Percentiles rank a stretch among this genome's conserved stretches.
These are phyloP conservation scores for Manduca sexta DNA, from an alignment of 1,140 invertebrate genomes.

Conservation along the genomic window DNA sequence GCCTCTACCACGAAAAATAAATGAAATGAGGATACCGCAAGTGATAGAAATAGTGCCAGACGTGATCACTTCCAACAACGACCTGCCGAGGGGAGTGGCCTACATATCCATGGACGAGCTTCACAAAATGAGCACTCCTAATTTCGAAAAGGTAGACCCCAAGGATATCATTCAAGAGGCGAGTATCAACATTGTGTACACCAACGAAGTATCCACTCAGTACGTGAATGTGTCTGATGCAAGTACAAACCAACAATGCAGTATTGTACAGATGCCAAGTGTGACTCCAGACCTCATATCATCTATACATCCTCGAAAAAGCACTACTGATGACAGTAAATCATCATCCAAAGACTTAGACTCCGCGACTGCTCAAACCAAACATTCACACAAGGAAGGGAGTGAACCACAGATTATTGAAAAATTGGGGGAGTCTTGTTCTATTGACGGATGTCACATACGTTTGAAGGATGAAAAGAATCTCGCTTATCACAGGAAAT, in stretches of 20 bases:
- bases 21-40: slow-evolving; percentile 57
- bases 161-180: slow-evolving; percentile 67
- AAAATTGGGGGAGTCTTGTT: slow-evolving; percentile 34
- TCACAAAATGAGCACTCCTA: slow-evolving; percentile 63
- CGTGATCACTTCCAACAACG: slow-evolving; percentile 38
- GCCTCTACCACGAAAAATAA: slow-evolving; percentile 23
- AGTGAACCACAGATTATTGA: too few relatives aligned
- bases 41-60: slow-evolving; percentile 65
- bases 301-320: slow-evolving; percentile 39
- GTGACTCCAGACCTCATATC: slow-evolving; percentile 60
- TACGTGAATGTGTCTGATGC: slow-evolving; percentile 52
- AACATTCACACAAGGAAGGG: slow-evolving; percentile 12
- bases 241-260: slow-evolving; percentile 31
- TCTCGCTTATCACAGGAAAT: slow-evolving; percentile 74
- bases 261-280: slow-evolving; percentile 51
- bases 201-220: slow-evolving; percentile 49
- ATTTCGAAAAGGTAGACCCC: slow-evolving; percentile 63
- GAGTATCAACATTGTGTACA: slow-evolving; percentile 66
- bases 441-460: slow-evolving; percentile 44
- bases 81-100: slow-evolving; percentile 57
- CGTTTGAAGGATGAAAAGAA: slow-evolving; percentile 57
- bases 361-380: slow-evolving; percentile 12
- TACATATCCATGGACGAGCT: slow-evolving; percentile 65
- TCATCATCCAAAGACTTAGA: slow-evolving; percentile 31
- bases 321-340: slow-evolving; percentile 21